Conservation (phyloP, 2,113 vertebrate species). For the Clinocottus analis region DNA sequence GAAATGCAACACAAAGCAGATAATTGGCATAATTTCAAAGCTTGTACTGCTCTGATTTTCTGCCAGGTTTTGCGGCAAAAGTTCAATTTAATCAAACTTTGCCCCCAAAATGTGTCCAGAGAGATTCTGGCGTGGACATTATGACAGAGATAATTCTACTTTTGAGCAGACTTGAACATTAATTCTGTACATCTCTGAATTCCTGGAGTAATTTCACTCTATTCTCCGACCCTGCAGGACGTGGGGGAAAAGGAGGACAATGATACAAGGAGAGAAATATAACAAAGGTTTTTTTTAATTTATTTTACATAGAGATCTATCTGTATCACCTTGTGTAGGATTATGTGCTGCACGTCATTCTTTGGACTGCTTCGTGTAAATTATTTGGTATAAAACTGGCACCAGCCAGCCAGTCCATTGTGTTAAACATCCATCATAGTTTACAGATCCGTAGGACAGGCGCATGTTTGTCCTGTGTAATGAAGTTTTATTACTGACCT, state of each 20-base stretch:
- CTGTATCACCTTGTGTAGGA: not conserved
- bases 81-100: constrained; percentile 1
- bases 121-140: not conserved
- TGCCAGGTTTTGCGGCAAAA: constrained; percentile 1
- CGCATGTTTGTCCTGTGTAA: not conserved
- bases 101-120: not conserved
- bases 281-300: not conserved
- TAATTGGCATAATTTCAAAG: not conserved
- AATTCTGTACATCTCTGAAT: not conserved
- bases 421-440: not conserved
- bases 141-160: not conserved
- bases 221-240: not conserved
- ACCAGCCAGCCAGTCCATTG: not conserved
- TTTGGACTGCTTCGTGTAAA: not conserved
- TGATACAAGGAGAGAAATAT: not conserved
- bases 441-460: not conserved
- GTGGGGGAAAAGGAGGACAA: not conserved
- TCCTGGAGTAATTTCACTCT: not conserved
- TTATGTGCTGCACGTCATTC: not conserved
- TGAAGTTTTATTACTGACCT: not conserved
- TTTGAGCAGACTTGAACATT: not conserved
- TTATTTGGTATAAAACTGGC: not conserved
- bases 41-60: constrained; percentile 7
- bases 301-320: not conserved
- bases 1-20: not conserved